A percentile compares a stretch with the other conserved stretches of the same genome.
phyloP scores from a whole-genome alignment of 2,113 vertebrate genomes.

The Hippocampus barbouri region DNA sequence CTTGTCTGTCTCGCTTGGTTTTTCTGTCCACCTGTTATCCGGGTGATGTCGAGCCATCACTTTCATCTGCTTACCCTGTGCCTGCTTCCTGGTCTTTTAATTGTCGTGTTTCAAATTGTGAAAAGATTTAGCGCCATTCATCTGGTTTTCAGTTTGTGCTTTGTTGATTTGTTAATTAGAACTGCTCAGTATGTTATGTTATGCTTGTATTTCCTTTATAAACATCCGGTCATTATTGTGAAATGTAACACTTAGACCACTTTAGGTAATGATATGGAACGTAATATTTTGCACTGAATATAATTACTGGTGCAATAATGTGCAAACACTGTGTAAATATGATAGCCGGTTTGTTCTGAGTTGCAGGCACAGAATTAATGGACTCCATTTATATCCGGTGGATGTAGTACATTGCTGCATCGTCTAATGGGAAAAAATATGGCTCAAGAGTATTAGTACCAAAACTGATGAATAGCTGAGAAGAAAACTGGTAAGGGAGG shows the following conservation, averaged over 20 bases:
- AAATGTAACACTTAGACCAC: neutral
- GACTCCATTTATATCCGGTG: neutral
- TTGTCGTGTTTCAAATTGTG: neutral
- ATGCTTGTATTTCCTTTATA: neutral
- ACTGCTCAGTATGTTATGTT: neutral
- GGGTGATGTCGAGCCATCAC: too few relatives aligned
- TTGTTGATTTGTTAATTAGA: neutral
- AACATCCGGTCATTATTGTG: neutral
- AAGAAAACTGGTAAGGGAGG: too few relatives aligned
- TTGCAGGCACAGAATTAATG: constrained; percentile 1
- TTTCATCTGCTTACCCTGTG: too few relatives aligned
- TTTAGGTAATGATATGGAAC: constrained; percentile 7
- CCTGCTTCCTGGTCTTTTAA: neutral
- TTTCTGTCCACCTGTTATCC: too few relatives aligned
- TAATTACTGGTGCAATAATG: constrained; percentile 5
- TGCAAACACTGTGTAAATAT: constrained; percentile 4
- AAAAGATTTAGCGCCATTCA: neutral
- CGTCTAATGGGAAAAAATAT: too few relatives aligned
- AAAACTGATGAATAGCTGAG: too few relatives aligned
- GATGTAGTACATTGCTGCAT: neutral
- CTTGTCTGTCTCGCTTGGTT: too few relatives aligned
- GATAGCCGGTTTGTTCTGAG: constrained; percentile 1
- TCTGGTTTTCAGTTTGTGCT: neutral
- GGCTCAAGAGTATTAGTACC: too few relatives aligned
- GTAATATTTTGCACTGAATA: constrained; percentile 4